Evolutionary conservation across 1,140 invertebrate species (phyloP).

Genomic region (Dinoponera quadriceps): DNA sequence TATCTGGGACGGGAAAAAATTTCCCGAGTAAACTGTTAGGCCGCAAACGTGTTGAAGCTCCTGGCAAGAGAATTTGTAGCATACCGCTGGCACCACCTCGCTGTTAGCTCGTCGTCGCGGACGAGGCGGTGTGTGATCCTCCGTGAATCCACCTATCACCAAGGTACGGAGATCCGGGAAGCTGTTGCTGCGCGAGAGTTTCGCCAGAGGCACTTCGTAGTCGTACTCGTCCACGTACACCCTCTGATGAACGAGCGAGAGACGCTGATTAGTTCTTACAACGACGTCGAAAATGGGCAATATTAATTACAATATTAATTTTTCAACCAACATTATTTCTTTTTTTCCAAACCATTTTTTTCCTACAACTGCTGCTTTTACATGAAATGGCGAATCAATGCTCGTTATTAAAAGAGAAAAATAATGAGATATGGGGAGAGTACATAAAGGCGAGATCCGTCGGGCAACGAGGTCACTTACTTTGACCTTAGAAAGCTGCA

Average conservation of each 20-base stretch:
- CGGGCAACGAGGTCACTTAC: slow-evolving; percentile 83
- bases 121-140: slow-evolving; percentile 72
- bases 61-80: neutral
- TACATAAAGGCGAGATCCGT: neutral
- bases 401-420: no score
- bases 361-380: no score
- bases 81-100: slow-evolving; percentile 82
- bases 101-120: slow-evolving; percentile 83
- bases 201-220: slow-evolving; percentile 77
- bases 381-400: no score
- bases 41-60: neutral
- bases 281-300: neutral
- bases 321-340: neutral
- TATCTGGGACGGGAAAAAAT: no score
- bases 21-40: no score
- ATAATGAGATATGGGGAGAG: no score
- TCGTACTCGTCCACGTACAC: slow-evolving; percentile 83
- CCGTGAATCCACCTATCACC: slow-evolving; percentile 75
- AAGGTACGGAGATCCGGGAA: slow-evolving; percentile 82
- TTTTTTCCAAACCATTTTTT: no score
- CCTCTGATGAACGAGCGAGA: slow-evolving; percentile 72
- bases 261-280: neutral
- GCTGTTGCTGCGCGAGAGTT: slow-evolving; percentile 81
- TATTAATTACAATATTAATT: neutral
- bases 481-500: slow-evolving; percentile 92